Evolutionary conservation across 2,113 vertebrate species (phyloP).

Genomic region (Phyllopteryx taeniolatus): DNA sequence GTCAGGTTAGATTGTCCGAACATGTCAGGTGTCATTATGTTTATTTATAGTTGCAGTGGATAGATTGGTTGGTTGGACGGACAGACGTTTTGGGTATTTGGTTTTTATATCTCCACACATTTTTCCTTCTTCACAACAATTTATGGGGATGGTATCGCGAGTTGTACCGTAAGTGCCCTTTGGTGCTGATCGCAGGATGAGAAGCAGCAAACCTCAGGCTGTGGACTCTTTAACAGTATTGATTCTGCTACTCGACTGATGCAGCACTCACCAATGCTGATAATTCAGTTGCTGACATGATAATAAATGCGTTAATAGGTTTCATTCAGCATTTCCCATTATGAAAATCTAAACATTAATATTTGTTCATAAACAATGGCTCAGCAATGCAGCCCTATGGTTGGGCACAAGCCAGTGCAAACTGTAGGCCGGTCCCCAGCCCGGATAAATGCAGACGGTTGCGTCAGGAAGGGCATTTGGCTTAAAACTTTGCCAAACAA

Average conservation of each 20-base stretch:
- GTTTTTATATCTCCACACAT: not conserved
- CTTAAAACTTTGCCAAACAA: no score
- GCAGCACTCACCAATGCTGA: slow-evolving; percentile 21
- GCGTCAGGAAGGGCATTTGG: no score
- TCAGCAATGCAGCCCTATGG: slow-evolving; percentile 1
- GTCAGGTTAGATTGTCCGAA: not conserved
- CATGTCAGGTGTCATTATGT: not conserved
- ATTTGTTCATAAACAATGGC: slow-evolving; percentile 11
- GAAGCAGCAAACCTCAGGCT: slow-evolving; percentile 42
- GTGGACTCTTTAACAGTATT: slow-evolving; percentile 31
- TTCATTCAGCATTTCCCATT: slow-evolving; percentile 9
- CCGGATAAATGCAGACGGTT: no score
- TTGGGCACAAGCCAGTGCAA: no score
- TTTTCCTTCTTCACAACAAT: not conserved
- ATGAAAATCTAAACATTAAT: slow-evolving; percentile 15
- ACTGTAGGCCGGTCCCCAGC: no score
- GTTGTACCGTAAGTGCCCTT: slow-evolving; percentile 25
- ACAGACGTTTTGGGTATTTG: not conserved
- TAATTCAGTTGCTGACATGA: not conserved
- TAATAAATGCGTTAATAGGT: slow-evolving; percentile 9
- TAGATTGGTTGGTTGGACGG: not conserved
- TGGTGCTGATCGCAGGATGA: slow-evolving; percentile 51
- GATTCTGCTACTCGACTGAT: slow-evolving; percentile 28
- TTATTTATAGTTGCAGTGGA: not conserved
- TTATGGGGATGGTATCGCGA: not conserved